phyloP scores from a whole-genome alignment of 1,140 invertebrate species.

The Aplysia californica region DNA sequence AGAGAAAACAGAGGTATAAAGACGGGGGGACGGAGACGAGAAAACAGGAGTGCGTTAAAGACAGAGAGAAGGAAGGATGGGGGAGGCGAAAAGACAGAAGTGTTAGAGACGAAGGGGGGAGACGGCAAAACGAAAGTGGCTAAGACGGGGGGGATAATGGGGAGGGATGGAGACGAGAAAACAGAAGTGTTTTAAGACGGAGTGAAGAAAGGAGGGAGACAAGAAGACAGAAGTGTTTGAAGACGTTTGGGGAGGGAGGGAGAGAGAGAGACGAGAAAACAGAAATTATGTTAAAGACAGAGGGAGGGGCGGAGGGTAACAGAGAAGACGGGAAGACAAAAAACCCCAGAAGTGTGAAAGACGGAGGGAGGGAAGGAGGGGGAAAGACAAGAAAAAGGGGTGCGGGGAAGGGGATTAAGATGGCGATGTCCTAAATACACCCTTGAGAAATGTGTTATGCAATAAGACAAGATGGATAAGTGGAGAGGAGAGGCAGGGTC shows the following conservation, averaged over 20 bases:
- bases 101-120: not conserved
- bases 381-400: not conserved
- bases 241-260: not conserved
- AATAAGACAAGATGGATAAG: no score
- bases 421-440: no score
- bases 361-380: not conserved
- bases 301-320: not conserved
- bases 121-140: not conserved
- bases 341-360: not conserved
- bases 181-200: not conserved
- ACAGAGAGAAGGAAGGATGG: not conserved
- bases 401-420: no score
- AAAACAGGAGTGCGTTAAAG: not conserved
- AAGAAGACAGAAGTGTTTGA: not conserved
- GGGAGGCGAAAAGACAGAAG: no score
- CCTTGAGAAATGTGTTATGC: no score
- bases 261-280: not conserved
- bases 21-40: no score
- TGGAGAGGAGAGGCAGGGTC: no score
- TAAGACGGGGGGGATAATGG: not conserved
- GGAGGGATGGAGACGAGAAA: not conserved
- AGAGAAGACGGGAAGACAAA: not conserved
- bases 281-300: not conserved
- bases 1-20: not conserved
- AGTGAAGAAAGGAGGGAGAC: not conserved